Conservation (phyloP, 2,113 vertebrate species). For the Psophia crepitans region DNA sequence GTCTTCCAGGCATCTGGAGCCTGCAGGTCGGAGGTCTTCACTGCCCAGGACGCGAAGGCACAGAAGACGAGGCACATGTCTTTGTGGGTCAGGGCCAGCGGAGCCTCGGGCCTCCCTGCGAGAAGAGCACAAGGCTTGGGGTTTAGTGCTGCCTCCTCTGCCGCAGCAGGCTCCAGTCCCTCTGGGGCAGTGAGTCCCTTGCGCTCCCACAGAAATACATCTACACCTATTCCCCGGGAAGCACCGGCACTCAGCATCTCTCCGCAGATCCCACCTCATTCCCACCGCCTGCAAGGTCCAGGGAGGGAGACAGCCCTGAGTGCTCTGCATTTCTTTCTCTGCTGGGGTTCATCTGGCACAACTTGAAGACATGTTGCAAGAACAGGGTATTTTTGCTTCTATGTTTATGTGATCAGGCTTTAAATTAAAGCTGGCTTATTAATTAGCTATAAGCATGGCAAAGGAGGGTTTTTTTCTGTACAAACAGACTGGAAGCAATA, state of each 20-base stretch:
- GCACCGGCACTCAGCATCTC: neutral
- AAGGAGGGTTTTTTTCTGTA: neutral
- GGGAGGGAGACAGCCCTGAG: neutral
- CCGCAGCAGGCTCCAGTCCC: neutral
- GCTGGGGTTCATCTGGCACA: neutral
- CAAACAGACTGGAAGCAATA: neutral
- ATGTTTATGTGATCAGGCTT: neutral
- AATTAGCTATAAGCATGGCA: neutral
- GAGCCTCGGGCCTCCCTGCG: slow-evolving; percentile 23
- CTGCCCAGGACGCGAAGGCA: slow-evolving; percentile 93
- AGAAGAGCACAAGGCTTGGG: neutral
- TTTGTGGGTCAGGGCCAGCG: slow-evolving; percentile 65
- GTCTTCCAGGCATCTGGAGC: slow-evolving; percentile 92
- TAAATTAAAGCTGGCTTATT: slow-evolving; percentile 28
- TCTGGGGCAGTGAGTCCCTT: fast-evolving
- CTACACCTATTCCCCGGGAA: fast-evolving
- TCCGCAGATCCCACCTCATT: fast-evolving
- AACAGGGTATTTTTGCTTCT: neutral
- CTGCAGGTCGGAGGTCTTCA: slow-evolving; percentile 87
- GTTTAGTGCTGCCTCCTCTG: fast-evolving
- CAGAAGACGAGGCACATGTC: slow-evolving; percentile 95
- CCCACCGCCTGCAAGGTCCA: neutral
- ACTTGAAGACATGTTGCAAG: fast-evolving
- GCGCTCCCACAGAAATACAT: neutral
- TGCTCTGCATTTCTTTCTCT: neutral